These are phyloP conservation scores for Chelidonichthys spinosus DNA, from an alignment of 2,797 vertebrate genomes.

Conservation along the genomic window DNA sequence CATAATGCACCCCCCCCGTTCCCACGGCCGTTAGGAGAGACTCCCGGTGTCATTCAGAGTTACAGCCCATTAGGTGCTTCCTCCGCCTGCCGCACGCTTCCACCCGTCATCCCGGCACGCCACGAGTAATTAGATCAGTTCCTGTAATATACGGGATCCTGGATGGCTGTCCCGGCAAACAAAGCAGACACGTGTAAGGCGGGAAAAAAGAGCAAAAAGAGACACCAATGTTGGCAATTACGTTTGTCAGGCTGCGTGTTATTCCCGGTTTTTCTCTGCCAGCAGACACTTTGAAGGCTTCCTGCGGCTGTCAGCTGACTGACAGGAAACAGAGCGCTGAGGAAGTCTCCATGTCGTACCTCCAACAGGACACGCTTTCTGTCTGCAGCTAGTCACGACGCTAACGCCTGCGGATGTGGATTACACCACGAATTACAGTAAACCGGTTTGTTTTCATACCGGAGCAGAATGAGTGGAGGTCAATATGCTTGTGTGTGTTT, in stretches of 20 bases:
- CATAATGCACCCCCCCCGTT: slow-evolving; percentile 36
- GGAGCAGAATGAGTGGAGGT: background rate
- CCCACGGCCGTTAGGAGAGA: slow-evolving; percentile 29
- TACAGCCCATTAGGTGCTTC: slow-evolving; percentile 52
- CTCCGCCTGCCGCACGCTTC: slow-evolving; percentile 7
- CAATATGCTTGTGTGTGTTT: background rate
- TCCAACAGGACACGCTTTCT: slow-evolving; percentile 38
- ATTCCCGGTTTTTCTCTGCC: slow-evolving; percentile 58
- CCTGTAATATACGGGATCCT: slow-evolving; percentile 27
- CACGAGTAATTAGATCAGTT: slow-evolving; percentile 56
- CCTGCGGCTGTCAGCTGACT: slow-evolving; percentile 44
- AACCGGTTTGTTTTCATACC: background rate
- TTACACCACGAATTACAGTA: no score
- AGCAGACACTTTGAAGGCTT: slow-evolving; percentile 23
- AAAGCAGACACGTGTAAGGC: slow-evolving; percentile 23
- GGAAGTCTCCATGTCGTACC: slow-evolving; percentile 1
- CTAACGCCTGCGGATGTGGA: no score
- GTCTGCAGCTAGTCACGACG: slow-evolving; percentile 15
- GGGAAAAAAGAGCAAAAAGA: background rate
- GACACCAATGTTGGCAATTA: slow-evolving; percentile 50
- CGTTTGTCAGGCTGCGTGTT: slow-evolving; percentile 50
- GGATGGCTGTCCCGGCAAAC: slow-evolving; percentile 43
- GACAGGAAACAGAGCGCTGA: slow-evolving; percentile 47
- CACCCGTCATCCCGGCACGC: slow-evolving; percentile 34
- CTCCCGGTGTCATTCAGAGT: slow-evolving; percentile 59